phyloP scores from a whole-genome alignment of 2,113 vertebrate genomes.

The Corythoichthys intestinalis region DNA sequence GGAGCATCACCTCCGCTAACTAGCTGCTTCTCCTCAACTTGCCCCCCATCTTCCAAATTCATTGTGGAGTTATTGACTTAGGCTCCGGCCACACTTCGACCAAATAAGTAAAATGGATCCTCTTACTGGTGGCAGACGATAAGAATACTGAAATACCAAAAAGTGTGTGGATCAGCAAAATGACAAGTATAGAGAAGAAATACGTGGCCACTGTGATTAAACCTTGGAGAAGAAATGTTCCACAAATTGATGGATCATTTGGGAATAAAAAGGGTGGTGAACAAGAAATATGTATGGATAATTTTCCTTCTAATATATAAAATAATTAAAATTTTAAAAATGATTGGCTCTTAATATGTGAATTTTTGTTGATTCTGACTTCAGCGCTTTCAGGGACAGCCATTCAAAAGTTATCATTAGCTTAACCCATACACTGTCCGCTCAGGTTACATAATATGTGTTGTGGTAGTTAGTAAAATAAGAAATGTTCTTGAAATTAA shows the following conservation, averaged over 20 bases:
- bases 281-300: constrained; percentile 26
- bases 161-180: constrained; percentile 69
- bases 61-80: constrained; percentile 64
- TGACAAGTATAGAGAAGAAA: constrained; percentile 49
- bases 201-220: constrained; percentile 62
- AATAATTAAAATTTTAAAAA: no score
- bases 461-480: no score
- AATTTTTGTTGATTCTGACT: neutral
- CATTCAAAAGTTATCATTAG: no score
- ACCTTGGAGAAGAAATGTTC: constrained; percentile 62
- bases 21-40: constrained; percentile 48
- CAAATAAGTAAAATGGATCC: constrained; percentile 71
- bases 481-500: no score
- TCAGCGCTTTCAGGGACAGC: no score
- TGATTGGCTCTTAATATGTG: neutral
- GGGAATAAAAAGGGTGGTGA: constrained; percentile 13
- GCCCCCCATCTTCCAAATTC: constrained; percentile 31
- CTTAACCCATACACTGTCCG: no score
- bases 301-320: constrained; percentile 24
- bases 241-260: constrained; percentile 42
- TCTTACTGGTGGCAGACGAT: constrained; percentile 68
- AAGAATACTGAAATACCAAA: constrained; percentile 73
- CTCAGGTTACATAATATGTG: no score
- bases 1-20: constrained; percentile 51
- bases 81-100: constrained; percentile 66